These are phyloP conservation scores for Vesta saturnalis DNA, from an alignment of 2,888 invertebrate genomes.

Conservation along the genomic window DNA sequence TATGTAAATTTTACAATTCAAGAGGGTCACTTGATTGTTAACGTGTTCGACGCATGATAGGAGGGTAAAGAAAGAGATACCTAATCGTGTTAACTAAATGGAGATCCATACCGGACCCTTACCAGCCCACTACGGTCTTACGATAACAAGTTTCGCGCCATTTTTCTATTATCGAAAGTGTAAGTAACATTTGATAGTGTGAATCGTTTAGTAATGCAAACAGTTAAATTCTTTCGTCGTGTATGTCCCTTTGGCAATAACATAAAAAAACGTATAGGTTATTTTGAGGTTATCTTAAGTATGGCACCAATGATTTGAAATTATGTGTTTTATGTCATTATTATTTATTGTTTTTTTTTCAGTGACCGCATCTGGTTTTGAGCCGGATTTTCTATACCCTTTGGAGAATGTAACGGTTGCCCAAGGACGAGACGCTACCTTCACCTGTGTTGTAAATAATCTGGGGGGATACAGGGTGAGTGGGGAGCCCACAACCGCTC, in stretches of 20 bases:
- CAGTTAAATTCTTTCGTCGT: constrained; percentile 50
- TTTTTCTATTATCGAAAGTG: constrained; percentile 61
- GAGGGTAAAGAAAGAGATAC: constrained; percentile 34
- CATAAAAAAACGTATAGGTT: constrained; percentile 23
- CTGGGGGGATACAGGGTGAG: constrained; percentile 88
- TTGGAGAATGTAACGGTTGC: constrained; percentile 86
- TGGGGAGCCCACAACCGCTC: constrained; percentile 85
- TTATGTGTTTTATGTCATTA: background rate
- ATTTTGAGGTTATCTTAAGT: background rate
- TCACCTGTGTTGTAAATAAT: constrained; percentile 87
- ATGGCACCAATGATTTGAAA: background rate
- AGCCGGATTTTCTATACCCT: constrained; percentile 82
- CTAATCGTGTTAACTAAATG: constrained; percentile 48
- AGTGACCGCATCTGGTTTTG: constrained; percentile 77
- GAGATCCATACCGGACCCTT: constrained; percentile 38
- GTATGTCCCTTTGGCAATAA: constrained; percentile 34
- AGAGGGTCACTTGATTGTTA: constrained; percentile 32
- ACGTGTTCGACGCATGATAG: too few relatives aligned
- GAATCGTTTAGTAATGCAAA: constrained; percentile 58
- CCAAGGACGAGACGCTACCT: constrained; percentile 84
- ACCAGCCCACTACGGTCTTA: constrained; percentile 51
- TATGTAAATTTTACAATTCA: constrained; percentile 29
- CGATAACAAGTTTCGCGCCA: constrained; percentile 55
- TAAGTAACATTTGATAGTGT: constrained; percentile 60
- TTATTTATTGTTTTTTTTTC: constrained; percentile 35